Evolutionary conservation across 53 echinoderm and acorn worm genomes (phyloP).

Genomic region (Astropecten irregularis): DNA sequence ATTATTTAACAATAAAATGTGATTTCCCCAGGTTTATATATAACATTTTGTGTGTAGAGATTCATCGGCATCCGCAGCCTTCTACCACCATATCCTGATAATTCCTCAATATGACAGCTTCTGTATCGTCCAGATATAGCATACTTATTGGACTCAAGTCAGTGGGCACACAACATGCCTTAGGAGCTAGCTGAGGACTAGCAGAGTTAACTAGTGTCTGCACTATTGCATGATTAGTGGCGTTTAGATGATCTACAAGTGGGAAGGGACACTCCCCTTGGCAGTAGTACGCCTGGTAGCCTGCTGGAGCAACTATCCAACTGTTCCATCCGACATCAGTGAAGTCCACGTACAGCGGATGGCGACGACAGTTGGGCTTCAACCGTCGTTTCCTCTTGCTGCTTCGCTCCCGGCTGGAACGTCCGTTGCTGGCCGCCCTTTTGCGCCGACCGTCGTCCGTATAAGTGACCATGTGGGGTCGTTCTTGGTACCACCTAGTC

Average conservation of each 20-base stretch:
- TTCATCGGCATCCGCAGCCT: slow-evolving; percentile 94
- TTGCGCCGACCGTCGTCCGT: slow-evolving; percentile 95
- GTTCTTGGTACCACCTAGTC: slow-evolving; percentile 78
- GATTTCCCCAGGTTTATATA: slow-evolving; percentile 45
- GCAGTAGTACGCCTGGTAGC: slow-evolving; percentile 95
- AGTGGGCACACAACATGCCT: slow-evolving; percentile 97
- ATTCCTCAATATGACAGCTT: slow-evolving; percentile 89
- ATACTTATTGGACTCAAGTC: slow-evolving; percentile 94
- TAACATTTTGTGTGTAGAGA: slow-evolving; percentile 11
- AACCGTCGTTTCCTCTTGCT: slow-evolving; percentile 70
- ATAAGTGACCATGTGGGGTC: slow-evolving; percentile 82
- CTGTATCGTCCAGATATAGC: slow-evolving; percentile 87
- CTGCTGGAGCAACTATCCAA: slow-evolving; percentile 97
- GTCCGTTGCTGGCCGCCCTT: slow-evolving; percentile 57
- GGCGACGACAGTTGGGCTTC: slow-evolving; percentile 84
- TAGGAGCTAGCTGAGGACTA: slow-evolving; percentile 83
- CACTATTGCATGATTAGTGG: slow-evolving; percentile 96
- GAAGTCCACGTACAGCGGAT: slow-evolving; percentile 95
- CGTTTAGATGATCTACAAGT: slow-evolving; percentile 84
- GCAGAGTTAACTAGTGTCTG: slow-evolving; percentile 97
- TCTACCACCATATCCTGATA: slow-evolving; percentile 98
- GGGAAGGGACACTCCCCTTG: slow-evolving; percentile 98
- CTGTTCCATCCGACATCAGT: slow-evolving; percentile 93
- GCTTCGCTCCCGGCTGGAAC: slow-evolving; percentile 47
- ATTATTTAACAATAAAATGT: slow-evolving; percentile 53